A percentile compares a stretch with the other conserved stretches of the same genome.
Evolutionary conservation across 2,888 invertebrate genomes (phyloP).

Genomic region (Cyrtodaria siliqua): DNA sequence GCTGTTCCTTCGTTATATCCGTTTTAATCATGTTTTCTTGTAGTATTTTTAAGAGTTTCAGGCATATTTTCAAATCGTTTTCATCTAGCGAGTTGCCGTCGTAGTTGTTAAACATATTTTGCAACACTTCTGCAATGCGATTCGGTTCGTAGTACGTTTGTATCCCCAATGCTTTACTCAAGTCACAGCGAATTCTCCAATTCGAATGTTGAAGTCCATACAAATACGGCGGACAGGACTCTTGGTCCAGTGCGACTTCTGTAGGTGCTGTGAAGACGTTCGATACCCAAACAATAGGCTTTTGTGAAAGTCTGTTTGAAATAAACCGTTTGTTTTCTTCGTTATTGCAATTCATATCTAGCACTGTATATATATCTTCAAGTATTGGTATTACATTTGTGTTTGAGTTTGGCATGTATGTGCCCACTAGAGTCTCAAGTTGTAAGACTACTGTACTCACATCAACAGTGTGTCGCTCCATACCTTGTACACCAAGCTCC

Average conservation of each 20-base stretch:
- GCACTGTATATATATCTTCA: not conserved
- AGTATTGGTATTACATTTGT: not conserved
- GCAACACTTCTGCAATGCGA: not conserved
- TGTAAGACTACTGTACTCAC: not conserved
- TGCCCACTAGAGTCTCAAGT: not conserved
- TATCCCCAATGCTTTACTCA: constrained; percentile 12
- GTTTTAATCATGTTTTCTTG: not conserved
- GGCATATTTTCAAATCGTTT: not conserved
- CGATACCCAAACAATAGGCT: constrained; percentile 7
- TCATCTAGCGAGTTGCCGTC: not conserved
- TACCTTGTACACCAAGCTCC: too few relatives aligned
- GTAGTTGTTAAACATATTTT: not conserved
- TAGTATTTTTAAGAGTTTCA: not conserved
- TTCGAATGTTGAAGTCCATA: constrained; percentile 1
- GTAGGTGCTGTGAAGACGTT: not conserved
- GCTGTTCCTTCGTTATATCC: not conserved
- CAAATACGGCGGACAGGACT: constrained; percentile 14
- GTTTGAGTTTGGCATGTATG: not conserved
- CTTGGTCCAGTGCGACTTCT: not conserved
- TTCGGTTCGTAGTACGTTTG: not conserved
- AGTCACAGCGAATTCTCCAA: not conserved
- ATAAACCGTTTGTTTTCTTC: not conserved
- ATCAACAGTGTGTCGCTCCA: too few relatives aligned
- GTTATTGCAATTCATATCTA: not conserved
- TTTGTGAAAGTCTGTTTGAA: constrained; percentile 5